phyloP scores from a whole-genome alignment of 2,113 vertebrate species.

The Erythrolamprus reginae region DNA sequence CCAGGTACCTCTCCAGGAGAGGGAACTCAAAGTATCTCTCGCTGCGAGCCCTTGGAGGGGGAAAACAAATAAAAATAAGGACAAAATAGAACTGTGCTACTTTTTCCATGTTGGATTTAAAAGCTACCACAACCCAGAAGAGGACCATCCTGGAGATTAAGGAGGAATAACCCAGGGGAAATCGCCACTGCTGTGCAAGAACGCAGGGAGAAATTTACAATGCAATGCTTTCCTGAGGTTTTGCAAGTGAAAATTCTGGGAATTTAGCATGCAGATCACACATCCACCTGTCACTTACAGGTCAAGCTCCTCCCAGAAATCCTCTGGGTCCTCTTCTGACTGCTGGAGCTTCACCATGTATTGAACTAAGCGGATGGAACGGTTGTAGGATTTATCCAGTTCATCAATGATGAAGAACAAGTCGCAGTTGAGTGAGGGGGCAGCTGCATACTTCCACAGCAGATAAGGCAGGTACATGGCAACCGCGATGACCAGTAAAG shows the following conservation, averaged over 20 bases:
- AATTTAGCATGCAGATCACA: background rate
- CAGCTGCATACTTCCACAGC: constrained; percentile 85
- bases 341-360: constrained; percentile 84
- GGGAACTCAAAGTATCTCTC: constrained; percentile 97
- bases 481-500: constrained; percentile 83
- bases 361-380: constrained; percentile 89
- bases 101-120: background rate
- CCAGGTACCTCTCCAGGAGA: constrained; percentile 88
- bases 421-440: constrained; percentile 79
- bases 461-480: constrained; percentile 89
- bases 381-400: constrained; percentile 95
- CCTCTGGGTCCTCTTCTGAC: constrained; percentile 70
- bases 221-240: background rate
- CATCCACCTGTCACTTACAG: constrained; percentile 67
- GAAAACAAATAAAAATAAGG: background rate
- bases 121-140: background rate
- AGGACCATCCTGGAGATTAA: background rate
- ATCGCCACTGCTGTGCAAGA: background rate
- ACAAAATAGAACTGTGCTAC: background rate
- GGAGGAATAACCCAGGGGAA: background rate
- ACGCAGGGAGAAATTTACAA: background rate
- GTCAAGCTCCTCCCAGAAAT: constrained; percentile 86
- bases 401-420: constrained; percentile 92
- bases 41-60: constrained; percentile 78
- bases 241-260: background rate